These are phyloP conservation scores for Arenaria interpres DNA, from an alignment of 2,113 vertebrate genomes.

Conservation along the genomic window DNA sequence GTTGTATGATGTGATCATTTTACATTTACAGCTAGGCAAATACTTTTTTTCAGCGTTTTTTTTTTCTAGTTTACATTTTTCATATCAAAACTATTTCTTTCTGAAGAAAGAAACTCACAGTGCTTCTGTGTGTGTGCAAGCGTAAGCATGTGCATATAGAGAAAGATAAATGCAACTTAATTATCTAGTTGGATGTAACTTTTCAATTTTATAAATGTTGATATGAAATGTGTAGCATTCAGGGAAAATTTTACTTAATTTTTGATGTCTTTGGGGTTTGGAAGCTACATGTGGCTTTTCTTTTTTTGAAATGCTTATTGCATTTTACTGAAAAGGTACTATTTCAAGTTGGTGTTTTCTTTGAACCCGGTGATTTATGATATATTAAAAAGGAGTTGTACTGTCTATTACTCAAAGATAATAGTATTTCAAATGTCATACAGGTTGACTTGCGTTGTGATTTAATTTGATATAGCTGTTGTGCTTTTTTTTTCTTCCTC, in stretches of 20 bases:
- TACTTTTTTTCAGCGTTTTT: not conserved
- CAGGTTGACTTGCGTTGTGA: not conserved
- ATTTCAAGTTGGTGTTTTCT: not conserved
- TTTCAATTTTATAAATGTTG: not conserved
- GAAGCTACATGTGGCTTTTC: not conserved
- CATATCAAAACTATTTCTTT: not conserved
- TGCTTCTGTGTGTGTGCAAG: not conserved
- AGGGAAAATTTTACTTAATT: not conserved
- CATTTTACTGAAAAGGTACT: not conserved
- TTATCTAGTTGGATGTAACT: not conserved
- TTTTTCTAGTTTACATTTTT: not conserved
- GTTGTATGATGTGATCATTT: not conserved
- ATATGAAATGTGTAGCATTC: not conserved
- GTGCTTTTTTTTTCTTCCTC: not conserved
- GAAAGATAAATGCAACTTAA: not conserved
- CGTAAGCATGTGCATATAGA: not conserved
- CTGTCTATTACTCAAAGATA: not conserved
- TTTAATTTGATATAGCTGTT: not conserved
- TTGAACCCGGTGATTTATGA: not conserved
- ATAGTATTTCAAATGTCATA: not conserved
- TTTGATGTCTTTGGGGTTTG: not conserved
- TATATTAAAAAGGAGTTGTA: not conserved
- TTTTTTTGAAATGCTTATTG: not conserved
- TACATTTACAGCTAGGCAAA: not conserved
- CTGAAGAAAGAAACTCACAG: not conserved